Conservation (phyloP, 2,888 invertebrate genomes). For the Chaitophorus viminalis region DNA sequence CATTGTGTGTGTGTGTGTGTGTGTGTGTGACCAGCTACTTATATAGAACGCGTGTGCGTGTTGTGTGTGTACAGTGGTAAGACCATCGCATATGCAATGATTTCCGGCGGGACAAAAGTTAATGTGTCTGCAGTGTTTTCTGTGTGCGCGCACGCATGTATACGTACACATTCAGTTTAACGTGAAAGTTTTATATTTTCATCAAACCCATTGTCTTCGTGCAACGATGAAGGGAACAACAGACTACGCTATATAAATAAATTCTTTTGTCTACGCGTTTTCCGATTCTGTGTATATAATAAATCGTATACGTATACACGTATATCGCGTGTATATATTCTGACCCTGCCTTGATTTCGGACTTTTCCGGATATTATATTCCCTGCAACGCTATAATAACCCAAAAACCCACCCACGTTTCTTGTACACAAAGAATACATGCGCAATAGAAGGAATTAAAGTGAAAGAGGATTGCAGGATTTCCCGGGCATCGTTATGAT, state of each 20-base stretch:
- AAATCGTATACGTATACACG: too few relatives aligned
- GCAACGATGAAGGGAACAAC: too few relatives aligned
- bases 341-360: neutral
- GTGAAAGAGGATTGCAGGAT: too few relatives aligned
- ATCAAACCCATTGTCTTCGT: too few relatives aligned
- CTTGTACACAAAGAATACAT: neutral
- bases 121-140: neutral
- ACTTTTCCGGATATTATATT: neutral
- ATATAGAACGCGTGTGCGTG: neutral
- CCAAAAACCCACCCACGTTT: neutral
- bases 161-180: neutral
- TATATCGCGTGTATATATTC: too few relatives aligned
- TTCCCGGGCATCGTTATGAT: neutral
- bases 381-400: neutral
- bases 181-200: neutral
- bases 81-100: neutral
- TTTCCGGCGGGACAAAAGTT: conserved; percentile 20
- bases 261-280: neutral
- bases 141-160: neutral
- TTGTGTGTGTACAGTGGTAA: neutral
- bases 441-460: neutral
- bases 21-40: neutral
- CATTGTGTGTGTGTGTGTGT: neutral
- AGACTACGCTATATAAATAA: neutral
- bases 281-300: too few relatives aligned